Base-by-base conservation (phyloP, 2,113 vertebrate genomes). In the Taurulus bubalis region DNA sequence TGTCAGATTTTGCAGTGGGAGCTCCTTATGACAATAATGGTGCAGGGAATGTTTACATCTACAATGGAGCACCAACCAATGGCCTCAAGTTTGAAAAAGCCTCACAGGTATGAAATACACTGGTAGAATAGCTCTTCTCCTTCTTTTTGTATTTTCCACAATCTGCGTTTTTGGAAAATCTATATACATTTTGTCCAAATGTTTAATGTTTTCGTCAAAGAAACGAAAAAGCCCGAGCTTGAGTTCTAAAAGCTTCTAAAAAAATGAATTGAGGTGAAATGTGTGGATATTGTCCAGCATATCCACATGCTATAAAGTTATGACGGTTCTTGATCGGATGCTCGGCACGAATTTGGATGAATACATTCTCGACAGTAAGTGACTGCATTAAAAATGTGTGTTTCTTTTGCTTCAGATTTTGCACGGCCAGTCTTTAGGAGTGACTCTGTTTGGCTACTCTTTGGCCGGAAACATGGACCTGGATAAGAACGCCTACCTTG, bases 381-480 rank as follows among this genome's bases (percentile, higher is more conserved):
- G 7, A 24, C 18, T 56, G n/a, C 14, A 28, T 6, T 58, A 22
- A 49, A 32, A 34, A 20, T 12, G 24, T 36, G 36, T 73, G 26
- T 49, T 79, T 38, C 8, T 69, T 26, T 32, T 70, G 8, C 42
- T 81, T 89, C 80, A 99, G 98, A 84, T 96, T 85, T 94, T 99
- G 15, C 84, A 91, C 55, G 96, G 95, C 8, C 70, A 87, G 71
- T 40, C 93, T 75, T 70, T 86, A 18, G 79, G 75, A 16, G 92
- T 92, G 12, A 80, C 0, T 38, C 93, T 90, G 79, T 99, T 99
- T 89, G 98, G 98, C 67, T 99, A 99, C 87, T 99, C 98, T 65
- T 90, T 99, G 90, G 97, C 97, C 63, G 97, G 97, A 70, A 97
- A 97, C 91, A 97, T 99, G 97, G 98, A 99, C 90, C 91, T 99